A percentile compares a stretch with the other conserved stretches of the same genome.
phyloP scores from a whole-genome alignment of 2,797 vertebrate species.

The Chrosomus eos region DNA sequence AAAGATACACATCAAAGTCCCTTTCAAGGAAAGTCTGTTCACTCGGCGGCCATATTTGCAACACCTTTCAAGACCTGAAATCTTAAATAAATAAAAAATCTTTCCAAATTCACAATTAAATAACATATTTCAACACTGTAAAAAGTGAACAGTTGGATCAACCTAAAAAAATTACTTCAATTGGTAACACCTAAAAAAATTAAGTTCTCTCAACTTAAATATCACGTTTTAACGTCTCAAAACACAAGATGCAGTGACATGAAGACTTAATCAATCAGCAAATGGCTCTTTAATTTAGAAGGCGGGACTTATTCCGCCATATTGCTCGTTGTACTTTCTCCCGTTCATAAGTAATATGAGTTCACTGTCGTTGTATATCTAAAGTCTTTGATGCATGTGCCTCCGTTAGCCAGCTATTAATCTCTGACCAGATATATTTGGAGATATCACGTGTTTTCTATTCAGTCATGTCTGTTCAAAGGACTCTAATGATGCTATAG shows the following conservation, averaged over 20 bases:
- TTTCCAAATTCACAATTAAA: not conserved
- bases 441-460: not conserved
- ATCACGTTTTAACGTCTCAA: no score
- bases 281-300: not conserved
- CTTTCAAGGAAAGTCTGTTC: not conserved
- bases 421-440: not conserved
- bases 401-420: not conserved
- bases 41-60: not conserved
- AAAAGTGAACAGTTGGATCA: no score
- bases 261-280: not conserved
- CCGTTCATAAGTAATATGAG: not conserved
- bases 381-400: not conserved
- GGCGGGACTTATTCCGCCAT: not conserved
- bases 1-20: constrained; percentile 9
- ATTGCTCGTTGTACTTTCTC: not conserved
- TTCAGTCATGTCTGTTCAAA: not conserved
- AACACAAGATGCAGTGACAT: not conserved
- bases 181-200: no score
- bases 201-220: no score
- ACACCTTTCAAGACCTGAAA: not conserved
- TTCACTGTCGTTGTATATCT: not conserved
- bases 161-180: no score
- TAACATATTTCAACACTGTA: not conserved
- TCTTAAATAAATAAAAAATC: not conserved
- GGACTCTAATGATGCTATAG: not conserved